Base-by-base conservation (phyloP, 1,140 invertebrate genomes). In the Brachionus rotundiformis region DNA sequence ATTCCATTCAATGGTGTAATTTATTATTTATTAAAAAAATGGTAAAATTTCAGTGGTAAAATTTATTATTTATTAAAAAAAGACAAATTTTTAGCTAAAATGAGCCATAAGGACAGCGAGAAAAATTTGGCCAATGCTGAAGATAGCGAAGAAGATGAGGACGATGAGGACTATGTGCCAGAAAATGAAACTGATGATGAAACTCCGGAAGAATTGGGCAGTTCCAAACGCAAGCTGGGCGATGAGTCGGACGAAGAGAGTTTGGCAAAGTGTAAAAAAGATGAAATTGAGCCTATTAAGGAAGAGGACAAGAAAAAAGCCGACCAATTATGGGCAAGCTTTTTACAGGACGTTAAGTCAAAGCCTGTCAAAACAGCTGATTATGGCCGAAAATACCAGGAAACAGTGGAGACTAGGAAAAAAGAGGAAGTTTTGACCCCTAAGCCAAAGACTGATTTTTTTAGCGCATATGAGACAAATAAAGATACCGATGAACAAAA, bases 271-370 rank as follows among this genome's bases (percentile, higher is more conserved):
- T 33, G 29, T 11, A 68, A 44, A 44, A 73, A 73, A 73, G 41
- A 73, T 41, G 39, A 44, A 25, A 23, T 25, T 19, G 39, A 47
- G 13, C 65, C 65, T 7, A 1, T 39, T 2, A 83, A 84, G 61
- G 83, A 85, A 81, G 83, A 84, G 31, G 85, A 85, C 49, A 87
- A 86, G 73, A 84, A 86, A 68, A 84, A 83, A 83, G 83, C 83
- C 31, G 85, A 87, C 82, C 84, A 84, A 39, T 76, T 86, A n/a
- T 87, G 86, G 86, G 83, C 85, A 13, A 86, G 85, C 82, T 87
- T 87, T 82, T 68, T 86, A 71, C 83, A 84, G 36, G 86, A 86
- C 82, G 85, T 86, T 19, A 85, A 85, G 73, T 36, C 68, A 4
- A 71, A 71, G 73, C 75, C 84, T 7, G 84, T 82, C 25, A 83